Evolutionary conservation across 2,113 vertebrate species (phyloP).

Genomic region (Apteryx owenii): DNA sequence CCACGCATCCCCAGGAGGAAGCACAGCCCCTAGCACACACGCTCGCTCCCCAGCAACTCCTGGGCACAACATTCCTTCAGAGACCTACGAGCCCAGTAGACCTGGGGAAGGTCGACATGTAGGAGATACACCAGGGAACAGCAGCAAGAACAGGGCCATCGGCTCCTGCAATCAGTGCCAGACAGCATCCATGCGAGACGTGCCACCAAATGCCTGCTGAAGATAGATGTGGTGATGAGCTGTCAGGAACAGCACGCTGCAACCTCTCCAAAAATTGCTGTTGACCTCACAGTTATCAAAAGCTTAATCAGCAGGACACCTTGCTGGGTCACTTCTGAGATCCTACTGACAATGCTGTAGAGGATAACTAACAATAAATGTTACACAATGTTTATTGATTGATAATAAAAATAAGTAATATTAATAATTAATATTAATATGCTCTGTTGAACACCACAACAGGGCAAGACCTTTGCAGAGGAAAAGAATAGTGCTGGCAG

Average conservation of each 20-base stretch:
- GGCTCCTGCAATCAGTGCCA: not conserved
- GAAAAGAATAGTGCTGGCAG: not conserved
- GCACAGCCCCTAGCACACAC: too few relatives aligned
- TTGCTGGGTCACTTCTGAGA: not conserved
- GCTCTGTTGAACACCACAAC: not conserved
- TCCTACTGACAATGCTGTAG: not conserved
- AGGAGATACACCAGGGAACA: not conserved
- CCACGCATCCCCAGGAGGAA: not conserved
- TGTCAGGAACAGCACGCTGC: not conserved
- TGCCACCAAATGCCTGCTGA: not conserved
- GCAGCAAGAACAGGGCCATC: not conserved
- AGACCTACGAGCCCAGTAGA: accelerated
- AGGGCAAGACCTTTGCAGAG: not conserved
- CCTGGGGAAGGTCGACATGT: not conserved
- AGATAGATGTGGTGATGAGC: not conserved
- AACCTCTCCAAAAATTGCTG: not conserved
- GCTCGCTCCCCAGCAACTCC: accelerated
- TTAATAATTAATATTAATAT: too few relatives aligned
- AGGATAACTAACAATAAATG: not conserved
- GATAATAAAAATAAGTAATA: too few relatives aligned
- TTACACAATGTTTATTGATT: accelerated
- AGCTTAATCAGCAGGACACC: not conserved
- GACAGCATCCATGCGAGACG: not conserved
- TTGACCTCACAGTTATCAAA: not conserved
- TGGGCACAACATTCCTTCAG: not conserved